Conservation (phyloP, 2,797 vertebrate genomes). For the Chaenodraco wilsoni region DNA sequence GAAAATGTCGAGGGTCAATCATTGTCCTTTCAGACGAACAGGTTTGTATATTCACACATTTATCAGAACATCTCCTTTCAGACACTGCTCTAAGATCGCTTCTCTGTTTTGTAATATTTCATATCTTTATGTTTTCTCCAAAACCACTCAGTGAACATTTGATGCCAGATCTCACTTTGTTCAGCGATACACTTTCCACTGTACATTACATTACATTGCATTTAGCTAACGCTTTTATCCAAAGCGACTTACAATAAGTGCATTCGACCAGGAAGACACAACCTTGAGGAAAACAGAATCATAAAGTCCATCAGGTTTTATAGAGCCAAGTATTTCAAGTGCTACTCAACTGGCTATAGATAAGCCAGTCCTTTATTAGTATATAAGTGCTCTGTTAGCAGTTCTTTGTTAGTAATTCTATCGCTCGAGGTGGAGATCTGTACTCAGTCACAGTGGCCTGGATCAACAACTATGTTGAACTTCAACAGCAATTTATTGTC, state of each 20-base stretch:
- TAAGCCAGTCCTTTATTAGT: too few species aligned
- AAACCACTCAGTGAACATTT: not conserved
- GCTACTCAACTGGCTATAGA: too few species aligned
- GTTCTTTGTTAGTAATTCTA: too few species aligned
- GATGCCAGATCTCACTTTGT: slow-evolving; percentile 22
- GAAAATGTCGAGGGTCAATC: not conserved
- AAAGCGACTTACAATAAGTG: too few species aligned
- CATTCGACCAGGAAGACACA: too few species aligned
- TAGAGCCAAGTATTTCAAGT: too few species aligned
- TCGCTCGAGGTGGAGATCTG: too few species aligned
- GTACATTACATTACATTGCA: not conserved
- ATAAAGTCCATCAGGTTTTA: too few species aligned
- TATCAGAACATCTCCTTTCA: not conserved
- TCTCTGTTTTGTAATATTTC: slow-evolving; percentile 8
- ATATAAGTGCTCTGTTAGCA: too few species aligned
- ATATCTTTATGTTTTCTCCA: not conserved
- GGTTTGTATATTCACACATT: not conserved
- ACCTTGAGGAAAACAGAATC: too few species aligned
- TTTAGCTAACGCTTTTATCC: too few species aligned
- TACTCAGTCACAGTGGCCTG: slow-evolving; percentile 10
- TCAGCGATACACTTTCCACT: slow-evolving; percentile 11
- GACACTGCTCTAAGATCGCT: not conserved
- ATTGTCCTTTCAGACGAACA: not conserved
- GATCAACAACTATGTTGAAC: slow-evolving; percentile 22
- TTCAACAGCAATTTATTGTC: slow-evolving; percentile 15